These are phyloP conservation scores for Thysanoteuthis rhombus DNA, from an alignment of 2,888 invertebrate species.

Conservation along the genomic window DNA sequence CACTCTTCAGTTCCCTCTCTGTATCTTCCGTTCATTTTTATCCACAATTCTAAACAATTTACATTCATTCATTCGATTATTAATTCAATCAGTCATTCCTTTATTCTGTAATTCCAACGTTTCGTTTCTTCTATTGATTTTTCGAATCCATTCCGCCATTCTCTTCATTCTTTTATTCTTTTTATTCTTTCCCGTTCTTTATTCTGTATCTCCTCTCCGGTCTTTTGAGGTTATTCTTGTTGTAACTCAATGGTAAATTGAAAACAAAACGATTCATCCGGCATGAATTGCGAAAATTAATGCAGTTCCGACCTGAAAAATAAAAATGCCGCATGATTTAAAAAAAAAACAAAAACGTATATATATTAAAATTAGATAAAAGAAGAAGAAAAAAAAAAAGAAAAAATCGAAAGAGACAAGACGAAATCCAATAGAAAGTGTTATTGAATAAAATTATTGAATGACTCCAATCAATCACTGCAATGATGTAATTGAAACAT, in stretches of 20 bases:
- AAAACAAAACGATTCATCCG: background rate
- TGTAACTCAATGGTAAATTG: background rate
- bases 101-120: background rate
- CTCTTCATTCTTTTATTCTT: background rate
- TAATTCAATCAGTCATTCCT: background rate
- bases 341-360: background rate
- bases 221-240: background rate
- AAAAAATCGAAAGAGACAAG: no score
- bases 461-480: no score
- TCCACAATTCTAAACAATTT: background rate
- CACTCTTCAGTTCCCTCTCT: background rate
- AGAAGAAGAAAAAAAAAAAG: background rate
- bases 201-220: background rate
- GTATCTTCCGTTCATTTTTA: background rate
- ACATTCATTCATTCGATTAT: background rate
- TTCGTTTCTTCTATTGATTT: no score
- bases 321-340: background rate
- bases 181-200: no score
- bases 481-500: no score
- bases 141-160: background rate
- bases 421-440: no score
- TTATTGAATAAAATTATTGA: no score
- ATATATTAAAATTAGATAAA: background rate
- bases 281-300: background rate
- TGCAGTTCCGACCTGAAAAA: background rate